Evolutionary conservation across 2,113 vertebrate genomes (phyloP), one percentile per base, ranked within the genome.

Genomic region (Irena cyanogastra): DNA sequence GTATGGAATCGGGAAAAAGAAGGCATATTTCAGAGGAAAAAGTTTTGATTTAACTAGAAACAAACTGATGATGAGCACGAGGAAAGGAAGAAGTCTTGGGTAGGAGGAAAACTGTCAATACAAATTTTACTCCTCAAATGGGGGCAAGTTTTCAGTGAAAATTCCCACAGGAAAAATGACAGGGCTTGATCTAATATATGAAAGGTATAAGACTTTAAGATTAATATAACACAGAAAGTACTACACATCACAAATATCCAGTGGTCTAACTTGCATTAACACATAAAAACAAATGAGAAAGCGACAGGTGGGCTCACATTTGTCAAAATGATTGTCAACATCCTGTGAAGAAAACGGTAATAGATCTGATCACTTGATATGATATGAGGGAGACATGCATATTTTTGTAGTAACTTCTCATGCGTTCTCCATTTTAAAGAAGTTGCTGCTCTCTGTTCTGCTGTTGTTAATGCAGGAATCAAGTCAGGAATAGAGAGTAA

Each of bases 381-480:
- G 92, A 99, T 95, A 14, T 98, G 97, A 23, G 99, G 99, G 96
- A 99, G 97, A 94, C 98, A 99, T 80, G 98, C 98, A 44, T 98
- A 99, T 86, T 98, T 98, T 96, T 99, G 99, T 52, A 99, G 97
- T 75, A 99, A 96, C 93, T 99, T 99, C 96, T 99, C 99, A 0
- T 99, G 99, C 10, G 98, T 98, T 78, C 99, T 98, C 99, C 99
- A 99, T 59, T 99, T 99, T 65, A 99, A 98, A 53, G 99, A 99
- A 89, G 98, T 94, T 2, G 99, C 99, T 9, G 98, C 98, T 96
- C 98, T 98, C 97, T 99, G 99, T 87, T 99, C 99, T 5, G 99
- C 99, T 3, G 97, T 92, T 31, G 98, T 98, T 96, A 99, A 97
- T 6, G 98, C 99, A 8, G 99, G 97, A 95, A 99, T 98, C 97